These are phyloP conservation scores for Geopemphigus sp. DNA, from an alignment of 1,140 invertebrate genomes.

Conservation along the genomic window DNA sequence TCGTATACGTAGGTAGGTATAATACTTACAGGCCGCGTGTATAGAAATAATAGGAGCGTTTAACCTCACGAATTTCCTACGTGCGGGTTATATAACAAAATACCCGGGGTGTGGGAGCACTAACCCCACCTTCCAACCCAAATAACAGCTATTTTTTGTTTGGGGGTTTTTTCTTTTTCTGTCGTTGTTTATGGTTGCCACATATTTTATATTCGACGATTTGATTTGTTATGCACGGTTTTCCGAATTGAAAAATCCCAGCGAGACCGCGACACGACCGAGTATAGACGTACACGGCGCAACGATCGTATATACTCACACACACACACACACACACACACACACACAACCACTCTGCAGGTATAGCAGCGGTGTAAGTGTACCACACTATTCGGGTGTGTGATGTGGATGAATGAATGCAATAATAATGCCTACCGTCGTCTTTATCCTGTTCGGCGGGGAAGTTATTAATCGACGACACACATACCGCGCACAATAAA, in stretches of 20 bases:
- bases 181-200: background rate
- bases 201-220: constrained; percentile 35
- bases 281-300: no score
- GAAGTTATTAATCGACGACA: constrained; percentile 12
- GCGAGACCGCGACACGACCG: background rate
- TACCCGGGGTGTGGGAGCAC: no score
- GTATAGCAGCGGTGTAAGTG: no score
- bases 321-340: no score
- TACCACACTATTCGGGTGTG: background rate
- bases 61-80: constrained; percentile 16
- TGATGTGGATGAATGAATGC: constrained; percentile 46
- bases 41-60: constrained; percentile 27
- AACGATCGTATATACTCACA: no score
- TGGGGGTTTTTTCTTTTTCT: background rate
- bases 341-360: no score
- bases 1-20: background rate
- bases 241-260: constrained; percentile 12
- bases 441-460: background rate
- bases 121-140: no score
- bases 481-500: background rate
- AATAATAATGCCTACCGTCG: constrained; percentile 44
- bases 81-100: no score
- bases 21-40: background rate
- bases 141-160: background rate
- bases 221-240: constrained; percentile 47